phyloP scores from a whole-genome alignment of 2,797 vertebrate species.

The Macropodus opercularis region DNA sequence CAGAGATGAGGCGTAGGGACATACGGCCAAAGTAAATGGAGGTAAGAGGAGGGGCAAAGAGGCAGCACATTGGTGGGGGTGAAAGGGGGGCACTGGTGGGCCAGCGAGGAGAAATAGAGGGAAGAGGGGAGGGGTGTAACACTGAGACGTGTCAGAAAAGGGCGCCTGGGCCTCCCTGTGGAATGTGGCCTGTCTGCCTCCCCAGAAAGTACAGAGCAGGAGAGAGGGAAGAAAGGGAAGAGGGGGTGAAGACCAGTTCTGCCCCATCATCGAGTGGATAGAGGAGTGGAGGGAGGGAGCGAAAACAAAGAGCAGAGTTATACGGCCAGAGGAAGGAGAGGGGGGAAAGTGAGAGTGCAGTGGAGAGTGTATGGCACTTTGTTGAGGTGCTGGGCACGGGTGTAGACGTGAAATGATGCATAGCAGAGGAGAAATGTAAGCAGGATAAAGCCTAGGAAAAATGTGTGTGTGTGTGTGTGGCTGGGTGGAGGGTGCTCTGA shows the following conservation, averaged over 20 bases:
- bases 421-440: conserved; percentile 77
- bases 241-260: conserved; percentile 62
- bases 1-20: conserved; percentile 14
- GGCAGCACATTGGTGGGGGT: conserved; percentile 22
- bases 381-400: conserved; percentile 65
- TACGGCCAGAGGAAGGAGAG: conserved; percentile 40
- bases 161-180: conserved; percentile 86
- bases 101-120: conserved; percentile 68
- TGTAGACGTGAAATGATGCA: conserved; percentile 77
- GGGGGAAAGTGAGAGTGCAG: conserved; percentile 68
- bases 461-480: conserved; percentile 58
- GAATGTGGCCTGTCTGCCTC: conserved; percentile 87
- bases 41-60: conserved; percentile 59
- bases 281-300: conserved; percentile 2
- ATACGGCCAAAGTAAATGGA: conserved; percentile 38
- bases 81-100: conserved; percentile 52
- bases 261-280: conserved; percentile 62
- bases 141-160: conserved; percentile 85
- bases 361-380: conserved; percentile 60
- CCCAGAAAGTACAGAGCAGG: conserved; percentile 76
- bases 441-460: conserved; percentile 72
- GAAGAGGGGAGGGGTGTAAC: conserved; percentile 82
- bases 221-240: conserved; percentile 67
- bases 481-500: conserved; percentile 68
- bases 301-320: conserved; percentile 51